Evolutionary conservation across 2,888 invertebrate species (phyloP).

Genomic region (Rhamnusium bicolor): DNA sequence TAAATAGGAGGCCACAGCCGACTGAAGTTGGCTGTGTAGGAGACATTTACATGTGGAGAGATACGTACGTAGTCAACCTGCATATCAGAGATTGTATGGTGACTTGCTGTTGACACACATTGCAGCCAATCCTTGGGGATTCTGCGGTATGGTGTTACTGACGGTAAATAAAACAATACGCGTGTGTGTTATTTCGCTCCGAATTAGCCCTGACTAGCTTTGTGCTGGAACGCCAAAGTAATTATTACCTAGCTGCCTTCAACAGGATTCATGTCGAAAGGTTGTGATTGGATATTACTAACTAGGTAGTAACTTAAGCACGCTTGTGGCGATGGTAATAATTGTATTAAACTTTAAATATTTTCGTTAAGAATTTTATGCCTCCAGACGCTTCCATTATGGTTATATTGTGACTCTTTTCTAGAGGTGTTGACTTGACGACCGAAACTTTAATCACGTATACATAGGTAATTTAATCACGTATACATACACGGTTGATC

Average conservation of each 20-base stretch:
- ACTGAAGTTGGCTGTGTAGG: no score
- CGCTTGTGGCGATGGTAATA: background rate
- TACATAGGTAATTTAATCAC: no score
- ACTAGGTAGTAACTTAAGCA: background rate
- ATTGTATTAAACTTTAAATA: background rate
- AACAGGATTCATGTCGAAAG: constrained; percentile 14
- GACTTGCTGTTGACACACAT: constrained; percentile 36
- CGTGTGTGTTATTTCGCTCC: constrained; percentile 9
- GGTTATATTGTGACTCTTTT: background rate
- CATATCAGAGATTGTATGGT: constrained; percentile 33
- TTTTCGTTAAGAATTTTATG: background rate
- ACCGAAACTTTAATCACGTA: no score
- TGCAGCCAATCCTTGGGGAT: constrained; percentile 29
- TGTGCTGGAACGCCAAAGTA: constrained; percentile 23
- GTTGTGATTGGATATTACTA: background rate
- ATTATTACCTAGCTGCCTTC: constrained; percentile 25
- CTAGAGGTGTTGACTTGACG: no score
- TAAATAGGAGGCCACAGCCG: no score
- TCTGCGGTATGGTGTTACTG: constrained; percentile 23
- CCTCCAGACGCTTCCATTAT: background rate
- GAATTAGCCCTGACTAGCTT: constrained; percentile 15
- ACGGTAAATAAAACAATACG: constrained; percentile 32
- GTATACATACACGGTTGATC: no score
- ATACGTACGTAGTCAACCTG: constrained; percentile 26
- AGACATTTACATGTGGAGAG: constrained; percentile 15